Base-by-base conservation (phyloP, 2,113 vertebrate species). In the Xyrauchen texanus region DNA sequence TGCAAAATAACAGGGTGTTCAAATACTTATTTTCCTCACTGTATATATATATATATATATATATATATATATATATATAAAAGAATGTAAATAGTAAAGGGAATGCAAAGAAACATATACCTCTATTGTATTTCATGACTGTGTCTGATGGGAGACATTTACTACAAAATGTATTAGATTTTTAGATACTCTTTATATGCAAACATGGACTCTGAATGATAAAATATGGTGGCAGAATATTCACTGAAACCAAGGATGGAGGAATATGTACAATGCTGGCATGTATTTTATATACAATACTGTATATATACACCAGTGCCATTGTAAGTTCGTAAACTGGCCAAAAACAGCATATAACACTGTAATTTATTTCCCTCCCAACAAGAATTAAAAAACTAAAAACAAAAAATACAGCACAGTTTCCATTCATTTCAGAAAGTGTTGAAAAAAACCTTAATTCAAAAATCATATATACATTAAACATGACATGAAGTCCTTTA, bases 391-490 rank as follows among this genome's bases (percentile, higher is more conserved):
- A 71, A 46, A 71, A 71, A n/a, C n/a, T n/a, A n/a, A 58, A 5
- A 8, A 6, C 10, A 6, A 16, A 58, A 8, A 11, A 46, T 72
- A n/a, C n/a, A 15, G 13, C 55, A 72, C 69, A 72, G 68, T 70
- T 70, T 70, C 44, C 52, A 55, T 70, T 7, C 42, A 44, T 15
- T 8, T 57, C 34, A 6, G 12, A 57, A n/a, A 71, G 68, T 3
- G 4, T 8, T 34, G 21, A 34, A 34, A 34, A 34, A 11, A 69
- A 12, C 67, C 62, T 60, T 52, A 21, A n/a, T 16, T 62, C 77
- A 76, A 9, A 34, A 15, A 51, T 42, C 6, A 52, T 74, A 64
- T 64, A 58, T 63, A 81, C n/a, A 58, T 58, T n/a, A 58, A 46
- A 79, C 64, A 68, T 16, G 51, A 6, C 15, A 45, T 9, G 15